These are phyloP conservation scores for Morpho helenor DNA, from an alignment of 2,888 invertebrate genomes.

Conservation along the genomic window DNA sequence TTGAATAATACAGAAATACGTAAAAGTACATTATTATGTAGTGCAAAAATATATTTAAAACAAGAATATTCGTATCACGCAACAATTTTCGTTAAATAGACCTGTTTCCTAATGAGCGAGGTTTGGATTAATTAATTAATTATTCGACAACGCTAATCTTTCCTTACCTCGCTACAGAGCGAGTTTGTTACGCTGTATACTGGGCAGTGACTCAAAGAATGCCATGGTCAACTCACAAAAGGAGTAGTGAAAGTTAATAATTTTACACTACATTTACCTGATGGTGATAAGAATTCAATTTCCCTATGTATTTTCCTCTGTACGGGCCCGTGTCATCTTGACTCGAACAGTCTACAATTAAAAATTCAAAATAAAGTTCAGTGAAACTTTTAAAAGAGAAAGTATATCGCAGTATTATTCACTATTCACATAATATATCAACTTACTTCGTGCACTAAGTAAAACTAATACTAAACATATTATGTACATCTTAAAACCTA, in stretches of 20 bases:
- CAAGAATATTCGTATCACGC: neutral
- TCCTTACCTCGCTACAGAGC: neutral
- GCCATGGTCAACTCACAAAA: slow-evolving; percentile 21
- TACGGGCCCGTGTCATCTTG: slow-evolving; percentile 86
- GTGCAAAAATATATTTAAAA: too few relatives aligned
- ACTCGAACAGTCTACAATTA: slow-evolving; percentile 56
- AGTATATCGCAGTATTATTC: slow-evolving; percentile 34
- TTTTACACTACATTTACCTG: slow-evolving; percentile 63
- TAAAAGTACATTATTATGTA: too few relatives aligned
- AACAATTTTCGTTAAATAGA: neutral
- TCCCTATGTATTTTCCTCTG: slow-evolving; percentile 89
- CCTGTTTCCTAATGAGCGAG: slow-evolving; percentile 1
- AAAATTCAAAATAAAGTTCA: slow-evolving; percentile 10
- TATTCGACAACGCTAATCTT: neutral
- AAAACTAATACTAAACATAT: slow-evolving; percentile 45
- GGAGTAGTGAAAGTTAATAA: slow-evolving; percentile 22
- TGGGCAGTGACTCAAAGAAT: slow-evolving; percentile 17
- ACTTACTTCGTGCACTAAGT: slow-evolving; percentile 46
- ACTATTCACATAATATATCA: slow-evolving; percentile 2
- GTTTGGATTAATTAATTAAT: slow-evolving; percentile 3
- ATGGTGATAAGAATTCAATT: slow-evolving; percentile 94
- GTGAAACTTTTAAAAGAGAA: slow-evolving; percentile 40
- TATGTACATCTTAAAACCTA: slow-evolving; percentile 44
- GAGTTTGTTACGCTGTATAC: slow-evolving; percentile 7
- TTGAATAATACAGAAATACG: too few relatives aligned